These are phyloP conservation scores for Oostethus manadensis DNA, from an alignment of 2,113 vertebrate species.

Conservation along the genomic window DNA sequence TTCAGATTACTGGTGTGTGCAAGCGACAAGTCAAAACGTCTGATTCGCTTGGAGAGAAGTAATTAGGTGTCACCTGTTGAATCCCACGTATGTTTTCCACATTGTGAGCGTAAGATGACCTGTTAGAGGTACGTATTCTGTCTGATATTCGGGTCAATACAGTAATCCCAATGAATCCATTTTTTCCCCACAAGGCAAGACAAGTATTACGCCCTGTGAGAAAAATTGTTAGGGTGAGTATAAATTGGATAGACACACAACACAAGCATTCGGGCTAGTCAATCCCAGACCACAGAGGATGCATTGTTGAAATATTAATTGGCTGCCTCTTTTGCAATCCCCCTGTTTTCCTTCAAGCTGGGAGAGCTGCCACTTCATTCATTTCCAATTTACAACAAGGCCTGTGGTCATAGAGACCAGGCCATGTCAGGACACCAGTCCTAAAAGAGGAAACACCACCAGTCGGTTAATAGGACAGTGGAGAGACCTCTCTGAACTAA, in stretches of 20 bases:
- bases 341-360: slow-evolving; percentile 33
- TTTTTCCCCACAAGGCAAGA: not conserved
- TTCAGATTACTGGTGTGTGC: too few species aligned
- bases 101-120: too few species aligned
- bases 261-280: slow-evolving; percentile 41
- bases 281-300: slow-evolving; percentile 43
- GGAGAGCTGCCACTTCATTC: slow-evolving; percentile 52
- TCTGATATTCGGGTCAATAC: too few species aligned
- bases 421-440: slow-evolving; percentile 38
- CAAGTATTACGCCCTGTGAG: not conserved
- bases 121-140: too few species aligned
- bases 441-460: slow-evolving; percentile 25
- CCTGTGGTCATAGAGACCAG: slow-evolving; percentile 41
- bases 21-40: too few species aligned
- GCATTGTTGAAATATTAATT: slow-evolving; percentile 64
- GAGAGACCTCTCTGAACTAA: slow-evolving; percentile 30
- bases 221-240: not conserved
- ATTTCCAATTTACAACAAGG: slow-evolving; percentile 49
- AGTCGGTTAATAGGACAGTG: slow-evolving; percentile 34
- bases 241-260: not conserved
- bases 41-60: too few species aligned
- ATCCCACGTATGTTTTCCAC: too few species aligned
- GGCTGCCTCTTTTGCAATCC: slow-evolving; percentile 37
- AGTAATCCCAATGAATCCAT: not conserved
- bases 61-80: too few species aligned